These are phyloP conservation scores for Dendrolimus houi DNA, from an alignment of 2,888 invertebrate genomes.

Conservation along the genomic window DNA sequence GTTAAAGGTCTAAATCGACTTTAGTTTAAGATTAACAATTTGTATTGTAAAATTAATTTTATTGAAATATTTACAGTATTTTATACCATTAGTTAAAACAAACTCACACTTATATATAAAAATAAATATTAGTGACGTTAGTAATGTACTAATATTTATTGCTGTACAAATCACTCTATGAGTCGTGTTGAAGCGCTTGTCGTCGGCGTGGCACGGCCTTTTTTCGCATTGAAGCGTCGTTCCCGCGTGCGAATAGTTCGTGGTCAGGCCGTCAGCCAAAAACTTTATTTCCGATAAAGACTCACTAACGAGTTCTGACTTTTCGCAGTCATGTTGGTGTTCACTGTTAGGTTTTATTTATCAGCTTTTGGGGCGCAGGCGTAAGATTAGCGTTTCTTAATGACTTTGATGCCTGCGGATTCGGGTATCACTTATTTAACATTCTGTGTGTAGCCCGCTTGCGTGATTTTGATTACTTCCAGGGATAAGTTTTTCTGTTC, in stretches of 20 bases:
- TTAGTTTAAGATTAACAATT: too few relatives aligned
- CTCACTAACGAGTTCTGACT: slow-evolving; percentile 49
- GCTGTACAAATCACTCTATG: too few relatives aligned
- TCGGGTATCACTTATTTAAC: neutral
- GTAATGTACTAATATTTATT: too few relatives aligned
- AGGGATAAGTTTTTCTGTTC: too few relatives aligned
- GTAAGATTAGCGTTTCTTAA: slow-evolving; percentile 34
- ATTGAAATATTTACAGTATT: too few relatives aligned
- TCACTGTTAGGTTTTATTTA: slow-evolving; percentile 22
- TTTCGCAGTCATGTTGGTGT: slow-evolving; percentile 24
- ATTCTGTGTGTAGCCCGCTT: neutral
- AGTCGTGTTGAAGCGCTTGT: neutral
- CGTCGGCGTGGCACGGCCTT: neutral
- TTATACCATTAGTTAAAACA: too few relatives aligned
- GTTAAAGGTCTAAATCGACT: too few relatives aligned
- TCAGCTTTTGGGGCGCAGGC: slow-evolving; percentile 25
- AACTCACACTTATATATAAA: too few relatives aligned
- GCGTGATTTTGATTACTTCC: too few relatives aligned
- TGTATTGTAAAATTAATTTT: too few relatives aligned
- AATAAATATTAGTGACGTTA: too few relatives aligned
- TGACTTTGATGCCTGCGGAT: slow-evolving; percentile 22
- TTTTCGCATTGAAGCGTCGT: neutral
- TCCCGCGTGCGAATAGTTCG: neutral
- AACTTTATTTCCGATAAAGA: slow-evolving; percentile 48
- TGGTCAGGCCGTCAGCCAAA: slow-evolving; percentile 10